Base-by-base conservation (phyloP, 2,888 invertebrate genomes). In the Parnassius apollo region DNA sequence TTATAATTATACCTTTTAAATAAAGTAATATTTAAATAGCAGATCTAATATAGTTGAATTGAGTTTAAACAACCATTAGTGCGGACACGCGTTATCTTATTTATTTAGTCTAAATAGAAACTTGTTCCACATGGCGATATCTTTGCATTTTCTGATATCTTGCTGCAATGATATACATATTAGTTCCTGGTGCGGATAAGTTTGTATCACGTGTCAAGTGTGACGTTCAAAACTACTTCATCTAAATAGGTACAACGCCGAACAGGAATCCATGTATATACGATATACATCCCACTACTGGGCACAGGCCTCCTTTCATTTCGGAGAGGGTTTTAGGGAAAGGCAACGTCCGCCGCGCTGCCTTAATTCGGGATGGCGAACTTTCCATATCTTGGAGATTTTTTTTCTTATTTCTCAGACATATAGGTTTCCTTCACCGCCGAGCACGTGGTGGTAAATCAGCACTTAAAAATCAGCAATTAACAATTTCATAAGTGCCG, bases 91-190 rank as follows among this genome's bases (percentile, higher is more conserved):
- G 35, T 57, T 57, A 57, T 57, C 57, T 42, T 25, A 57, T 48
- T 49, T 49, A 48, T 57, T 57, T 57, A 57, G 49, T 49, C 57
- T 49, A 49, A 13, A 49, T 49, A 49, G 8, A 49, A 49, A 49
- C 49, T 13, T 13, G 49, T 13, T 9, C 49, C 49, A 48, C 35
- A 49, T 48, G 49, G 13, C 25, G 57, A 49, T 57, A 49, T 48
- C 48, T 35, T 49, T n/a, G 13, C 51, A 11, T 51, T 52, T 50
- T 59, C 59, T 49, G 48, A 49, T 45, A 59, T 25, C 44, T 22
- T 44, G 45, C 11, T 59, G 51, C 13, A 25, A 51, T 52, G 9
- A 55, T 55, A 11, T 44, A 55, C 10, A 46, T 46, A 49, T 49
- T 9, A 8, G 49, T 49, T 49, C 49, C 49, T 13, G 49, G 18